A percentile compares a stretch with the other conserved stretches of the same genome.
Evolutionary conservation across 2,888 invertebrate genomes (phyloP).

Genomic region (Shargacucullia verbasci): DNA sequence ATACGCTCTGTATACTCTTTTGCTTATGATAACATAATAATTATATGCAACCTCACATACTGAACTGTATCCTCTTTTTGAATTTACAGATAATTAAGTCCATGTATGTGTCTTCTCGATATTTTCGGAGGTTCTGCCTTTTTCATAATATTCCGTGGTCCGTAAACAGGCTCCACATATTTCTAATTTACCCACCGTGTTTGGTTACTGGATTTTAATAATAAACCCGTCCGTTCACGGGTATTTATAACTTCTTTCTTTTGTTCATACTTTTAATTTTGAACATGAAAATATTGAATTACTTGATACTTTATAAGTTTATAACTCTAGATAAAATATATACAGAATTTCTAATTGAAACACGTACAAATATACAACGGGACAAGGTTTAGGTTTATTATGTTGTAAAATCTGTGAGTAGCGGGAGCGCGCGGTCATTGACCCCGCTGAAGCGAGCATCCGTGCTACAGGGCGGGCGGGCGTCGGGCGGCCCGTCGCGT

Average conservation of each 20-base stretch:
- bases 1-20: too few species aligned
- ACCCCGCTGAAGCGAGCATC: constrained; percentile 67
- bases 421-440: constrained; percentile 70
- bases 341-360: constrained; percentile 28
- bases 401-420: constrained; percentile 65
- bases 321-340: too few species aligned
- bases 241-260: neutral
- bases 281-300: neutral
- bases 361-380: constrained; percentile 37
- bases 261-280: neutral
- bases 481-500: constrained; percentile 43
- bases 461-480: constrained; percentile 67
- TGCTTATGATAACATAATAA: too few species aligned
- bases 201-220: neutral
- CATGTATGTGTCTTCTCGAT: neutral
- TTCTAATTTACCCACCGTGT: neutral
- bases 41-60: too few species aligned
- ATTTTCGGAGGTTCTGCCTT: neutral
- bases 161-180: neutral
- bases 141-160: constrained; percentile 1
- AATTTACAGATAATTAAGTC: too few species aligned
- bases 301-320: too few species aligned
- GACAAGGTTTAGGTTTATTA: constrained; percentile 60
- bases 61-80: too few species aligned
- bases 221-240: neutral